Conservation (phyloP, 2,113 vertebrate genomes). For the Sebastes fasciatus region DNA sequence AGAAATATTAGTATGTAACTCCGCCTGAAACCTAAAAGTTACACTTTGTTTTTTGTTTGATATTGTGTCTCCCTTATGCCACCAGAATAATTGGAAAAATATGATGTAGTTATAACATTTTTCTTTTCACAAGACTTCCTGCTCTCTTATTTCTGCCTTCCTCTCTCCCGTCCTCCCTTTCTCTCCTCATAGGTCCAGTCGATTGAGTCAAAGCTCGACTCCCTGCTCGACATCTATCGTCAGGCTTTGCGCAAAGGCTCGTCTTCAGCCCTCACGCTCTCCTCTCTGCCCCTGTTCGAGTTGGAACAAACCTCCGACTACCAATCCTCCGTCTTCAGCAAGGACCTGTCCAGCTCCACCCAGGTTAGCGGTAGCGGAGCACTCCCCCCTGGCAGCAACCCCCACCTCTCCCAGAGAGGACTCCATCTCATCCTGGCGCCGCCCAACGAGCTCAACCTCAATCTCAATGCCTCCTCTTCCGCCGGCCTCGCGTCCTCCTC, state of each 20-base stretch:
- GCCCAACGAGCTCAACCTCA: conserved; percentile 90
- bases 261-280: conserved; percentile 89
- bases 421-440: conserved; percentile 93
- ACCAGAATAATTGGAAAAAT: not conserved
- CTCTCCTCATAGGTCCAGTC: conserved; percentile 90
- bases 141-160: not conserved
- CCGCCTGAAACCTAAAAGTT: not conserved
- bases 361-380: conserved; percentile 83
- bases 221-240: conserved; percentile 94
- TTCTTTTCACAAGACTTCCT: not conserved
- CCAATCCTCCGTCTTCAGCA: conserved; percentile 90
- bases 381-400: conserved; percentile 80
- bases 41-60: not conserved
- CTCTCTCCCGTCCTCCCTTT: not conserved
- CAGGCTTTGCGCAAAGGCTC: conserved; percentile 94
- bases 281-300: conserved; percentile 93
- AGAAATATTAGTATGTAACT: not conserved
- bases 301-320: conserved; percentile 95
- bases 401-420: conserved; percentile 90
- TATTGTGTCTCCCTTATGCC: not conserved
- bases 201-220: conserved; percentile 97
- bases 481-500: conserved; percentile 83
- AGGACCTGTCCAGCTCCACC: conserved; percentile 89
- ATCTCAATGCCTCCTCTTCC: conserved; percentile 87
- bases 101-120: not conserved